Base-by-base conservation (phyloP, 1,140 invertebrate species). In the Mactra quadrangularis region DNA sequence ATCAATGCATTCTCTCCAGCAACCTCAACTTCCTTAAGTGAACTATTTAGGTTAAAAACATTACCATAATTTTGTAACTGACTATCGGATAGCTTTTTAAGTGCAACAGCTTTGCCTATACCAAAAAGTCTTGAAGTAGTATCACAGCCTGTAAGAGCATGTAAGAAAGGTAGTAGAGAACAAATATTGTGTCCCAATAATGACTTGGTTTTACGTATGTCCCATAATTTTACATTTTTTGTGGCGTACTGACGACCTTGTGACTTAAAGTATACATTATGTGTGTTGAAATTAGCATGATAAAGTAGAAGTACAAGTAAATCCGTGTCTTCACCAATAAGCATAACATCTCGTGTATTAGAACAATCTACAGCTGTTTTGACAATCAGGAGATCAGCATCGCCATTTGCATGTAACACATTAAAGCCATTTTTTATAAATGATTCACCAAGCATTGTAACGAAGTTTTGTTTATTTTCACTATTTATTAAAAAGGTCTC, bases 261-360 rank as follows among this genome's bases (percentile, higher is more conserved):
- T n/a, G n/a, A n/a, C n/a, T n/a, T n/a, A n/a, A n/a, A n/a, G n/a
- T n/a, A n/a, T n/a, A n/a, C n/a, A n/a, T n/a, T n/a, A n/a, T n/a
- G n/a, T n/a, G n/a, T n/a, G n/a, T n/a, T n/a, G n/a, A 50, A 13
- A 50, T 59, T 59, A 50, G 47, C 53, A 68, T 85, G 77, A 31
- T 72, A 53, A 27, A 29, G 53, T 17, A 85, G 52, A 3, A 85
- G 71, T 35, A 85, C 70, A 41, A 85, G 64, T 1, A 85, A 47
- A 33, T 82, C 84, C 35, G 84, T 85, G 79, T 85, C 84, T n/a
- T 82, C 78, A 17, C 78, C 84, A n/a, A 85, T 33, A 19, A 85
- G 47, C 0, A 82, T 64, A 17, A 70, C 68, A 15, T 38, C 3
- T 75, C 19, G 3, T 22, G 68, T 15, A 19, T 52, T 17, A 15